phyloP scores from a whole-genome alignment of 2,113 vertebrate genomes.

The Plestiodon gilberti region DNA sequence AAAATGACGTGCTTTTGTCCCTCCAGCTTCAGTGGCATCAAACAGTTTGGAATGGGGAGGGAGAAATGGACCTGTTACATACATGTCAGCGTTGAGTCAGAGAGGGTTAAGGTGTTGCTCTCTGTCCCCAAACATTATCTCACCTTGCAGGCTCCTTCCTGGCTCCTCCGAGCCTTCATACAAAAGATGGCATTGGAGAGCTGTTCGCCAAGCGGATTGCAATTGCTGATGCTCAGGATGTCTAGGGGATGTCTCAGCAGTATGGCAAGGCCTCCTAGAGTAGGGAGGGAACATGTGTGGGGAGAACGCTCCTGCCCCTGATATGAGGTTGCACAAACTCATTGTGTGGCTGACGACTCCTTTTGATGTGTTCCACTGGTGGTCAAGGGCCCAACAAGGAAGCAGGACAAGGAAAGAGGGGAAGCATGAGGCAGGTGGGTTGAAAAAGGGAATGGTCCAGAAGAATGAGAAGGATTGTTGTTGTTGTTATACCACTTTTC shows the following conservation, averaged over 20 bases:
- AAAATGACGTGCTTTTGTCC: background rate
- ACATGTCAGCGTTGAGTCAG: background rate
- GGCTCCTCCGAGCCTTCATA: constrained; percentile 21
- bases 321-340: no score
- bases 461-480: background rate
- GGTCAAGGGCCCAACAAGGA: background rate
- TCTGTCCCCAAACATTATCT: background rate
- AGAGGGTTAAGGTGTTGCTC: background rate
- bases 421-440: background rate
- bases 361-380: no score
- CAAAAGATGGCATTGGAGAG: constrained; percentile 36
- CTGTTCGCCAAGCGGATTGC: constrained; percentile 21
- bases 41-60: no score
- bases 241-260: constrained; percentile 35
- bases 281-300: background rate
- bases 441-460: background rate
- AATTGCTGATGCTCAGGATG: constrained; percentile 21
- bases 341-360: no score
- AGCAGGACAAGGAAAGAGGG: background rate
- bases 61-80: background rate
- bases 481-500: no score
- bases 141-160: constrained; percentile 20
- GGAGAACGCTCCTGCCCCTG: background rate
- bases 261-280: constrained; percentile 29
- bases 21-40: background rate